Conservation (phyloP, 2,888 invertebrate genomes). For the Tetramorium bicarinatum region DNA sequence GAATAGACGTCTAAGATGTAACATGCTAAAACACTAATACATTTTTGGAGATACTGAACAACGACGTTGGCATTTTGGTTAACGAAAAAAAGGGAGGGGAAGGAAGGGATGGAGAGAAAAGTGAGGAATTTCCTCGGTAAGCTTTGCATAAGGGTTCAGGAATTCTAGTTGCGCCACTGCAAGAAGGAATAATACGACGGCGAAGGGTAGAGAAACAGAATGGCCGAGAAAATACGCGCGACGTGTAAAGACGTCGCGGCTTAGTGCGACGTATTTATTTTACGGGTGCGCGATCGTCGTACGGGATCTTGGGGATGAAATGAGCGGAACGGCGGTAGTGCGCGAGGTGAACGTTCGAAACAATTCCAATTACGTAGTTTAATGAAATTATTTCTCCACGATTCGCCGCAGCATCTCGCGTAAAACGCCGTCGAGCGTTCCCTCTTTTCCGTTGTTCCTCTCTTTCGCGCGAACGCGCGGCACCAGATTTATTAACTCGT, state of each 20-base stretch:
- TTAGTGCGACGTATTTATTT: conserved; percentile 55
- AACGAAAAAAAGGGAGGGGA: not conserved
- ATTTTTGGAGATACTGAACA: not conserved
- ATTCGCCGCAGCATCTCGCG: conserved; percentile 51
- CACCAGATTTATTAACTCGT: conserved; percentile 54
- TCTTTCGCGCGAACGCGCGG: not conserved
- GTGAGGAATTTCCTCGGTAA: conserved; percentile 24
- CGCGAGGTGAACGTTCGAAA: conserved; percentile 51
- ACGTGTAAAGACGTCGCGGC: conserved; percentile 56
- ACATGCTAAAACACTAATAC: not conserved
- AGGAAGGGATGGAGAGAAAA: too few relatives aligned
- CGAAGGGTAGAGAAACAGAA: conserved; percentile 11
- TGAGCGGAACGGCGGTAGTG: conserved; percentile 16
- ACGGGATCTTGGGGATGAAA: conserved; percentile 35
- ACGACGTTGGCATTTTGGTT: conserved; percentile 5
- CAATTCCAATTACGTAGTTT: conserved; percentile 58
- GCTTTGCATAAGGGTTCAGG: conserved; percentile 41
- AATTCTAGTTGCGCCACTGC: conserved; percentile 45
- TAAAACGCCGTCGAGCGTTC: conserved; percentile 33
- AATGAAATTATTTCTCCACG: conserved; percentile 55
- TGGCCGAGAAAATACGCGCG: conserved; percentile 49
- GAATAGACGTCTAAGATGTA: not conserved
- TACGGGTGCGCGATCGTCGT: conserved; percentile 48
- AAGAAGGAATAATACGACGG: conserved; percentile 35
- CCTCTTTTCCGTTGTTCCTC: conserved; percentile 21